Conservation (phyloP, 2,888 invertebrate species). For the Hydriomena furcata region DNA sequence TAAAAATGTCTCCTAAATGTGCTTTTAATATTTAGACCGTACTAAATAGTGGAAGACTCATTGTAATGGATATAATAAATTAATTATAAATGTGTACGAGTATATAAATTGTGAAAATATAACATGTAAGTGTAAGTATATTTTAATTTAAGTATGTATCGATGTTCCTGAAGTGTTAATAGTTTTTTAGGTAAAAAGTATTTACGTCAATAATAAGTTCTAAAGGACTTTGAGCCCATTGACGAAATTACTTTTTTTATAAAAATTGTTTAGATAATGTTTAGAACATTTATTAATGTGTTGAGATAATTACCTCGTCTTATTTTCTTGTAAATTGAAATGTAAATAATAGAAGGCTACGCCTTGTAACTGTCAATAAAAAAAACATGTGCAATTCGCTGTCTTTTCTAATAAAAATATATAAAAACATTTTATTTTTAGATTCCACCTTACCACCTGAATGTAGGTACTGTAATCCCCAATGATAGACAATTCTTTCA, state of each 20-base stretch:
- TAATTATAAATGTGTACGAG: too few species aligned
- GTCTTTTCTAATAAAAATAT: conserved; percentile 67
- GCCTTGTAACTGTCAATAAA: conserved; percentile 67
- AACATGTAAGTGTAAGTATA: conserved; percentile 6
- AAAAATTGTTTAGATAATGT: conserved; percentile 17
- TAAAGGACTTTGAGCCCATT: conserved; percentile 74
- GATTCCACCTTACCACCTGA: background rate
- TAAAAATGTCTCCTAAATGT: background rate
- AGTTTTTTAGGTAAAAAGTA: conserved; percentile 51
- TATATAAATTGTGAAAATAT: conserved; percentile 8
- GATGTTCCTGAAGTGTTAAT: conserved; percentile 22
- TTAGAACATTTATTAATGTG: conserved; percentile 19
- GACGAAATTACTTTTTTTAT: conserved; percentile 66
- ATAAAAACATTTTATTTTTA: conserved; percentile 43
- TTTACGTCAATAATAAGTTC: conserved; percentile 62
- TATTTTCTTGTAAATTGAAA: conserved; percentile 40
- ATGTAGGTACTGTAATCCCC: too few species aligned
- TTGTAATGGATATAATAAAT: background rate
- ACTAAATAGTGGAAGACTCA: background rate
- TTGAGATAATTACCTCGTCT: conserved; percentile 23
- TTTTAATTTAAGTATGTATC: background rate
- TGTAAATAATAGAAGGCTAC: conserved; percentile 41
- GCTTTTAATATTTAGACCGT: background rate
- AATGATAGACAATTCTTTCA: too few species aligned
- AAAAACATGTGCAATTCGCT: conserved; percentile 68